Percentiles rank a stretch among this genome's conserved stretches.
phyloP scores from a whole-genome alignment of 2,113 vertebrate genomes.

The Pyxicephalus adspersus region DNA sequence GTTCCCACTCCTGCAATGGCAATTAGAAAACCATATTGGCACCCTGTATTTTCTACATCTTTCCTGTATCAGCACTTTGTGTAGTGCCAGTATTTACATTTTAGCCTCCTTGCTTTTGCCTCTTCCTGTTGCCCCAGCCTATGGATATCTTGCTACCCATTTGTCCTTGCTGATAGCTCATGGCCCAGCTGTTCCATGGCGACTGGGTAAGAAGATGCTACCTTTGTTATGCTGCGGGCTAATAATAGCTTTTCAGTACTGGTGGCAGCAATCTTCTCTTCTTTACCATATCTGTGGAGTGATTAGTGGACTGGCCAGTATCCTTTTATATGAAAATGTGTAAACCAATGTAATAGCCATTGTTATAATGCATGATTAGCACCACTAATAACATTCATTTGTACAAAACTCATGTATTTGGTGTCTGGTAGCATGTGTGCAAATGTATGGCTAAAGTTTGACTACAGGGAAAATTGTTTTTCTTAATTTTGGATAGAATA shows the following conservation, averaged over 20 bases:
- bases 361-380: too few species aligned
- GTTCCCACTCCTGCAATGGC: constrained; percentile 71
- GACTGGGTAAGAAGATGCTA: constrained; percentile 66
- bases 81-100: constrained; percentile 74
- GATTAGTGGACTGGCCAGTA: constrained; percentile 83
- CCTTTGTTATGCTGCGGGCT: constrained; percentile 76
- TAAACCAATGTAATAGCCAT: too few species aligned
- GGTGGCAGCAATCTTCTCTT: constrained; percentile 72
- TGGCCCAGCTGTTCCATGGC: constrained; percentile 64
- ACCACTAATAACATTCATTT: too few species aligned
- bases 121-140: constrained; percentile 67
- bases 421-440: too few species aligned
- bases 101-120: constrained; percentile 73
- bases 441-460: too few species aligned
- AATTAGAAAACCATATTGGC: constrained; percentile 79
- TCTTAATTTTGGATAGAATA: too few species aligned
- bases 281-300: constrained; percentile 83
- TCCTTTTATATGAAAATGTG: constrained; percentile 69
- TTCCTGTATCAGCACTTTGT: constrained; percentile 69
- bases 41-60: constrained; percentile 74
- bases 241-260: constrained; percentile 70
- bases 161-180: constrained; percentile 79
- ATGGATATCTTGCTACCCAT: constrained; percentile 79
- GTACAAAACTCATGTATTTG: too few species aligned
- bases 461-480: too few species aligned